Base-by-base conservation (phyloP, 2,888 invertebrate genomes). In the Dryobota labecula region DNA sequence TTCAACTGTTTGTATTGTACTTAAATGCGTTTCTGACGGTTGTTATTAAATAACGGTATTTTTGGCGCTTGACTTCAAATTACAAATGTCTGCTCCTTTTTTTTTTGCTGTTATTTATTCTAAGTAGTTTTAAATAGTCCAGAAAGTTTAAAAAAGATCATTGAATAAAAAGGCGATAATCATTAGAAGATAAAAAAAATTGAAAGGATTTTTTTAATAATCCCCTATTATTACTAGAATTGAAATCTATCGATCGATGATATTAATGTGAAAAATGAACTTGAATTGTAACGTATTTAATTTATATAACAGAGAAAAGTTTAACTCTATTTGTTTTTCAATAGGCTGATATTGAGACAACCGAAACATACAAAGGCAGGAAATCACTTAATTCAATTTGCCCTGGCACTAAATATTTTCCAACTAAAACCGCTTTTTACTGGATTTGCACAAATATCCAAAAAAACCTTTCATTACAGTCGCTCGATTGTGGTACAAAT, bases 401-500 rank as follows among this genome's bases (percentile, higher is more conserved):
- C 49, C 36, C n/a, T 18, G 63, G 15, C 27, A 66, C n/a, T 36
- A 66, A 67, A 74, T 68, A 66, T 69, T 66, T 72, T 60, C n/a
- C 38, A 58, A 69, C 68, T 68, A 77, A 64, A 72, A 33, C 51
- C 54, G 20, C 18, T 62, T 78, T 58, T 74, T 72, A 70, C 60
- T 13, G 41, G 27, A 70, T 47, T 67, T 45, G 38, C 45, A 75
- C 54, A 73, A 69, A 78, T 58, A 72, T 62, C 80, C 63, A 76
- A 87, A 83, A 83, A 68, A 81, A 77, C 60, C 65, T 80, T 70
- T 65, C 65, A 78, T 79, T 82, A 70, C 41, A 64, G 51, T 62
- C 54, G 63, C 56, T 76, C 65, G 69, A 80, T 79, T 81, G 74
- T 75, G 56, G 47, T 74, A 65, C 65, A 71, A 84, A 84, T 81